Evolutionary conservation across 2,797 vertebrate genomes (phyloP).

Genomic region (Cuniculus paca): DNA sequence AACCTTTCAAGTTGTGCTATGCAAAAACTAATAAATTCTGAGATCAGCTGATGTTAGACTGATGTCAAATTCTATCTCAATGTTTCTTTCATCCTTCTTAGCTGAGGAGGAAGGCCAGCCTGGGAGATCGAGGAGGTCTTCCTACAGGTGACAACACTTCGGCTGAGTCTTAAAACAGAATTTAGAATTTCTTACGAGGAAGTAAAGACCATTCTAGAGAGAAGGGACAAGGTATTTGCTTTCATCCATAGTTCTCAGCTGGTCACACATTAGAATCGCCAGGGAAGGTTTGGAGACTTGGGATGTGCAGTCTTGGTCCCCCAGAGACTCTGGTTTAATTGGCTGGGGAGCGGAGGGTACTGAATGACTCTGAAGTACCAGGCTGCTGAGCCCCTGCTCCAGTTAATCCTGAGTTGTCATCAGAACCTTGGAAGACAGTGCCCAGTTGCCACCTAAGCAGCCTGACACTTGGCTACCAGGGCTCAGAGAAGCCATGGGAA

Average conservation of each 20-base stretch:
- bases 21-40: not conserved
- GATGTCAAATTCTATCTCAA: not conserved
- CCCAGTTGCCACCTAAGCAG: not conserved
- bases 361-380: not conserved
- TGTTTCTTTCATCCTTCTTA: conserved; percentile 14
- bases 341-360: not conserved
- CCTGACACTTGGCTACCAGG: not conserved
- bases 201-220: not conserved
- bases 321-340: not conserved
- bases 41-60: not conserved
- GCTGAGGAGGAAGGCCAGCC: not conserved
- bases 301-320: not conserved
- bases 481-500: not conserved
- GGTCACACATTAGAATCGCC: not conserved
- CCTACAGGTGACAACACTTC: not conserved
- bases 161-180: not conserved
- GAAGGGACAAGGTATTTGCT: not conserved
- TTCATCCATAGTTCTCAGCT: not conserved
- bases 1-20: not conserved
- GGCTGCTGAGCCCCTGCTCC: not conserved
- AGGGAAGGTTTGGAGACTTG: not conserved
- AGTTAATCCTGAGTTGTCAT: not conserved
- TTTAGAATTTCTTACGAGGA: not conserved
- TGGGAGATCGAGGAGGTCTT: not conserved
- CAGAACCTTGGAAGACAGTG: not conserved